Base-by-base conservation (phyloP, 2,888 invertebrate genomes). In the Lomographa bimaculata region DNA sequence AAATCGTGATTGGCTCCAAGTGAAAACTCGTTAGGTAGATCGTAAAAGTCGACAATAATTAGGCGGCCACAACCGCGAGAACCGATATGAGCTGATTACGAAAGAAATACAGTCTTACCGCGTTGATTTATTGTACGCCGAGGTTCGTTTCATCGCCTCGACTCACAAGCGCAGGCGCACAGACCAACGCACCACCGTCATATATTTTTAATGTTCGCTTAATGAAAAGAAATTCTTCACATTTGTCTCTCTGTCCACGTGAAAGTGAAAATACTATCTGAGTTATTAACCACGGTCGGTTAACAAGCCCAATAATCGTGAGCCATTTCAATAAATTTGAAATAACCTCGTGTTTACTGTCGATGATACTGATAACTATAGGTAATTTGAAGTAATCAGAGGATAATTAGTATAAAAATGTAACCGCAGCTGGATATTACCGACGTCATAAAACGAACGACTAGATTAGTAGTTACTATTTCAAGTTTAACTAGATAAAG, bases 31-130 rank as follows among this genome's bases (percentile, higher is more conserved):
- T 86, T 86, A 85, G 78, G 74, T 70, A 66, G 79, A 80, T 85
- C 85, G 85, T 87, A 84, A 86, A 86, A 79, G 85, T 87, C 86
- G 79, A 83, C 84, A 85, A 85, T 87, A 86, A 87, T 87, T 87
- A 86, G 85, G 81, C 81, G 78, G 79, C 70, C 78, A 77, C 80
- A 80, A 79, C 84, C 76, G 78, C 80, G 71, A 76, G 78, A 77
- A 64, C 71, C 82, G 84, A 86, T 86, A 87, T 83, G 82, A 85
- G 85, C 84, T 84, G 85, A 87, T 87, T 85, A 85, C 82, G 82
- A 81, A 85, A 87, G 84, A 86, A 86, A 84, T 85, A 86, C 84
- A 84, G 78, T 83, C 84, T 80, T 78, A 75, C 76, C 64, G 63
- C 67, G 75, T 81, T 86, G 86, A 86, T 86, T 86, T 86, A 86